phyloP scores from a whole-genome alignment of 2,113 vertebrate species.

The Barnardius zonarius region DNA sequence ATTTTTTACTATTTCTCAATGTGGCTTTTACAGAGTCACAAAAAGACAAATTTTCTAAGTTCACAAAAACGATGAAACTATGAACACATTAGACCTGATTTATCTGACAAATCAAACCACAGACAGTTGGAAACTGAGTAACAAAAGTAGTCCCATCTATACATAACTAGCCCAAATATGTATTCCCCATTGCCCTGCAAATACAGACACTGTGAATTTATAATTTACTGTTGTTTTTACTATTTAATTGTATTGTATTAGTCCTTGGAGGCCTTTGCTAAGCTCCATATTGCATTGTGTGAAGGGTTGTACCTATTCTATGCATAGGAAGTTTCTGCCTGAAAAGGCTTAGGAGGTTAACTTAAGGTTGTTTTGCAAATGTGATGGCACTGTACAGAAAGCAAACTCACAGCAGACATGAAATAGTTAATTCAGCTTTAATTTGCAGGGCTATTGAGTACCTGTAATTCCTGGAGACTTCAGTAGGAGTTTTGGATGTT shows the following conservation, averaged over 20 bases:
- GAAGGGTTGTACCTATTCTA: background rate
- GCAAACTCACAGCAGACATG: background rate
- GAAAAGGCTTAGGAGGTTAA: background rate
- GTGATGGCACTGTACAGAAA: background rate
- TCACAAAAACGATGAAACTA: slow-evolving; percentile 46
- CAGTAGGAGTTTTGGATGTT: background rate
- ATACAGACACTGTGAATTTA: background rate
- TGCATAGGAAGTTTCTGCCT: background rate
- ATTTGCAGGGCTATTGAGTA: background rate
- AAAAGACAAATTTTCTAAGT: slow-evolving; percentile 62
- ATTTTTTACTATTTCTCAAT: slow-evolving; percentile 61
- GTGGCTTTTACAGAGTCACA: slow-evolving; percentile 55
- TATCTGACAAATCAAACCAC: background rate
- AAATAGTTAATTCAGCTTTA: background rate
- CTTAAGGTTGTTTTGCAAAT: background rate
- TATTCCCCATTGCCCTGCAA: background rate
- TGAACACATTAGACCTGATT: slow-evolving; percentile 31
- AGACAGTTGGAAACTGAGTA: slow-evolving; percentile 19
- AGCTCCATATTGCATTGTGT: background rate
- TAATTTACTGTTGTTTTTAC: background rate
- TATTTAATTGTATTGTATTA: background rate
- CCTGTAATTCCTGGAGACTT: background rate
- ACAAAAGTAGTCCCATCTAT: background rate
- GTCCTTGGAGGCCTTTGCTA: background rate
- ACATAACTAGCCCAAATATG: background rate